Base-by-base conservation (phyloP, 2,113 vertebrate species). In the Mus musculus region DNA sequence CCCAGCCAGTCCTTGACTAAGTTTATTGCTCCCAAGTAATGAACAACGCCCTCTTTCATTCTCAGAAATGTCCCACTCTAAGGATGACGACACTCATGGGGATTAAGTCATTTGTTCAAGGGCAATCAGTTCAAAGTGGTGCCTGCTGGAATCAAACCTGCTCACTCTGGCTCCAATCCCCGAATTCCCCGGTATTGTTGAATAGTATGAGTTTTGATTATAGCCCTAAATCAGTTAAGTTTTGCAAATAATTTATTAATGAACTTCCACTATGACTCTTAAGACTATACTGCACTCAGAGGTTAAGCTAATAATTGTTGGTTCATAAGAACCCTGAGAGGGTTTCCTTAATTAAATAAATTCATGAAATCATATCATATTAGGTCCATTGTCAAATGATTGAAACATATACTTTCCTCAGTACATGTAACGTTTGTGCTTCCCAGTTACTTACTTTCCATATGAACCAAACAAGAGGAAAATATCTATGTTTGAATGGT, bases 401-500 rank as follows among this genome's bases (percentile, higher is more conserved):
- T 33, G n/a, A 95, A 96, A 72, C 52, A 77, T 0, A 36, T 39
- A 56, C 85, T 94, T 61, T 75, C n/a, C 36, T 75, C 26, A 95
- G 76, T 61, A 56, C 71, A 93, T 77, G 63, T 84, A 49, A 52
- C 7, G 33, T 24, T 93, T 69, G 52, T 54, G 54, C 76, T 93
- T 93, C 77, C 28, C 67, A 63, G 77, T 82, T 94, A 54, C 76
- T 71, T 92, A 52, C 88, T 96, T 95, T 92, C 87, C 22, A 65
- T 73, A 89, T 96, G 95, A 95, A 59, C 54, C 84, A 85, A 96
- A 86, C 92, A 73, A 96, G 93, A n/a, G 49, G 54, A 88, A 96
- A 78, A 56, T 12, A 92, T 52, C 36, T 92, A 24, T 82, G 46
- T 88, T 88, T 90, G 42, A 92, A 81, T 78, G 65, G 54, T 61